Conservation (phyloP, 2,113 vertebrate genomes). For the Mormyrus lacerda region DNA sequence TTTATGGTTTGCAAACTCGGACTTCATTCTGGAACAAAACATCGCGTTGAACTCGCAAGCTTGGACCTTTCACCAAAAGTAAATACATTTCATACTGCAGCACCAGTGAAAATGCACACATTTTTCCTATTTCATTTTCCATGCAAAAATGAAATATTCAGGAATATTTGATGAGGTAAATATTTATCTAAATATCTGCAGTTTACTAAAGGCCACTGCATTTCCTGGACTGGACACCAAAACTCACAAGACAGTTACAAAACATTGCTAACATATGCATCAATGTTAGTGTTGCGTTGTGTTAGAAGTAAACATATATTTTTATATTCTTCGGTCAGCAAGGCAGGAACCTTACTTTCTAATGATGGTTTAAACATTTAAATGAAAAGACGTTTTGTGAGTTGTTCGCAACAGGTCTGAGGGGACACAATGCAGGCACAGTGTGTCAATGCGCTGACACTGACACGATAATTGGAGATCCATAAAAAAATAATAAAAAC, state of each 20-base stretch:
- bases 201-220: background rate
- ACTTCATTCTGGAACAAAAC: background rate
- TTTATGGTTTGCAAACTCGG: background rate
- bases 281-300: background rate
- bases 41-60: background rate
- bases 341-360: slow-evolving; percentile 27
- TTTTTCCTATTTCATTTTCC: background rate
- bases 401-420: background rate
- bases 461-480: slow-evolving; percentile 6
- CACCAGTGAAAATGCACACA: background rate
- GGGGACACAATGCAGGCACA: background rate
- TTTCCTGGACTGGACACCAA: background rate
- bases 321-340: slow-evolving; percentile 18
- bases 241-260: background rate
- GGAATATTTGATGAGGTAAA: background rate
- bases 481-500: slow-evolving; percentile 5
- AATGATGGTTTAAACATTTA: background rate
- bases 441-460: background rate
- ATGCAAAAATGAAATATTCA: background rate
- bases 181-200: background rate
- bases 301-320: background rate
- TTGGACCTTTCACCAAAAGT: background rate
- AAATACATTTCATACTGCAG: background rate
- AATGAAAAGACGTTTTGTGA: background rate
- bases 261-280: background rate